Evolutionary conservation across 1,140 invertebrate genomes (phyloP).

Genomic region (Diorhabda carinulata): DNA sequence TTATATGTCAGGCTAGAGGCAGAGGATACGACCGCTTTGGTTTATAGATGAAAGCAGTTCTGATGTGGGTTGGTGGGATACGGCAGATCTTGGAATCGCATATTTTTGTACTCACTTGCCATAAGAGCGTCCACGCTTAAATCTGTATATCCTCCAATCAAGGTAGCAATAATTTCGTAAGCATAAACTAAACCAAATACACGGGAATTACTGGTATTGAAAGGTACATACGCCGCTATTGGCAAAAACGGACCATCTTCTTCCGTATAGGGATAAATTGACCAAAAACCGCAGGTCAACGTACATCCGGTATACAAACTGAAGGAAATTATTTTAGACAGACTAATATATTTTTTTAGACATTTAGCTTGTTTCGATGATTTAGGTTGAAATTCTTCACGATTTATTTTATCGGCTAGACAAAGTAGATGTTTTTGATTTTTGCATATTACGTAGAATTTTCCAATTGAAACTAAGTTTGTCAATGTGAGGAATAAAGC

Average conservation of each 20-base stretch:
- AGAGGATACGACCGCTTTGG: too few relatives aligned
- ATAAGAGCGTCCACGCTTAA: constrained; percentile 19
- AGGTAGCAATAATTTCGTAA: constrained; percentile 22
- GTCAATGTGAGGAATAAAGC: constrained; percentile 20
- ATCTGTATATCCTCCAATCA: constrained; percentile 17
- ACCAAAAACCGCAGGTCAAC: constrained; percentile 19
- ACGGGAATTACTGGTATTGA: constrained; percentile 7
- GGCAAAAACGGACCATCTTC: constrained; percentile 14
- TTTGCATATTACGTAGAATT: constrained; percentile 14
- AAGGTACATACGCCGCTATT: constrained; percentile 17
- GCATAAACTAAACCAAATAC: constrained; percentile 18
- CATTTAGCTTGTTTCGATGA: constrained; percentile 4
- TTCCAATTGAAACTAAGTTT: constrained; percentile 18
- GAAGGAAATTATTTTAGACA: constrained; percentile 18
- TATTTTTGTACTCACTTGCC: background rate
- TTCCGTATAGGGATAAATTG: constrained; percentile 19
- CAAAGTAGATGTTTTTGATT: constrained; percentile 8
- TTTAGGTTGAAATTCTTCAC: constrained; percentile 22
- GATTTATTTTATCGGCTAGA: constrained; percentile 11
- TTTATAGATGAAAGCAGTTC: too few relatives aligned
- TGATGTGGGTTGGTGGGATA: too few relatives aligned
- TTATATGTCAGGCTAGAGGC: too few relatives aligned
- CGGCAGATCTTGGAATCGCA: too few relatives aligned
- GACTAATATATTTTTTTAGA: constrained; percentile 14
- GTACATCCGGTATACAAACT: constrained; percentile 13